Evolutionary conservation across 2,113 vertebrate genomes (phyloP), one percentile per base, ranked within the genome.

Genomic region (Periophthalmus modestus): DNA sequence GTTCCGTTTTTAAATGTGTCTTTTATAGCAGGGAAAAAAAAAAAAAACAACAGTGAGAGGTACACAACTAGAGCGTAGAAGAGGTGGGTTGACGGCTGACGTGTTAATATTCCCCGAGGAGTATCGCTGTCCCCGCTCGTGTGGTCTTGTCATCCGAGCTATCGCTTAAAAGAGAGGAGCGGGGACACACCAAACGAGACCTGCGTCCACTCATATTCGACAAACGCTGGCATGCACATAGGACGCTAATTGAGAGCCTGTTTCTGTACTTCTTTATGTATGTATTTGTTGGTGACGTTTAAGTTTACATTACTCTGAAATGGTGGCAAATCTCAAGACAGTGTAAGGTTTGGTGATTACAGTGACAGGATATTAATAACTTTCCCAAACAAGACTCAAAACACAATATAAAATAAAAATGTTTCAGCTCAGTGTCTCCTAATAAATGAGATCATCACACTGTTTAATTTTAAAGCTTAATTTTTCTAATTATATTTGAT

Each of bases 71-170:
- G 75, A 85, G 16, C 15, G 28, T 43, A 68, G 70, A 74, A 75
- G 77, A 78, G 52, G 65, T 70, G 76, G 76, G 70, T 78, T 73
- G 78, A 73, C 66, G 76, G 66, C 70, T 80, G 87, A 87, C 74
- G 80, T 80, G 80, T 72, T 82, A 84, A 84, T 86, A 80, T 83
- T 85, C 81, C 85, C 71, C 70, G 81, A 33, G 75, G 80, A 86
- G 75, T 78, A 77, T 43, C 69, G 66, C 73, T 54, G 83, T 83
- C 87, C 78, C 72, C 65, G 62, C 69, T 74, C 73, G 80, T 85
- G 75, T 16, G 59, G 82, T 81, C 76, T 81, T 84, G 85, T 82
- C 85, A 75, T 75, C 74, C 76, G 79, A 81, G 76, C 57, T 33
- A 63, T 73, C 57, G 70, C 68, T 76, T 77, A 81, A 79, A 80